A percentile compares a stretch with the other conserved stretches of the same genome.
Evolutionary conservation across 2,888 invertebrate genomes (phyloP).

Genomic region (Galerucella nymphaeae): DNA sequence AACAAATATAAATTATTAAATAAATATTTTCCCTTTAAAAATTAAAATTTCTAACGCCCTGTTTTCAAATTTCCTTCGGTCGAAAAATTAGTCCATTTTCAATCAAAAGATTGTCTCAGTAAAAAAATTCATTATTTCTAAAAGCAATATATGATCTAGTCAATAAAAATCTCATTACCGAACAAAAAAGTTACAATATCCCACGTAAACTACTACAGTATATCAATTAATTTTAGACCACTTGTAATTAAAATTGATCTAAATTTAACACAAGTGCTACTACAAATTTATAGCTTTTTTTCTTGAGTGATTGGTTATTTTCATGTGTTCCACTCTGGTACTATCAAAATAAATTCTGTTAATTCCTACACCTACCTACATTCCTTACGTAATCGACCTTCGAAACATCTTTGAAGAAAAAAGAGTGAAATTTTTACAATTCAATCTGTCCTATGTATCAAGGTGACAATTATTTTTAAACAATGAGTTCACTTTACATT

Average conservation of each 20-base stretch:
- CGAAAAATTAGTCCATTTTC: no score
- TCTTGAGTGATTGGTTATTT: slow-evolving; percentile 1
- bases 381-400: slow-evolving; percentile 1
- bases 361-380: neutral
- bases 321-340: neutral
- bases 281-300: neutral
- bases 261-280: neutral
- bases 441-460: neutral
- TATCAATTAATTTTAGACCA: neutral
- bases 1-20: no score
- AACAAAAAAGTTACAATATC: neutral
- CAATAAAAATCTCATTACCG: neutral
- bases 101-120: no score
- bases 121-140: no score
- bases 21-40: no score
- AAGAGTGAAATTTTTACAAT: no score
- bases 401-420: neutral
- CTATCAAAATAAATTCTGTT: neutral
- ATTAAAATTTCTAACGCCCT: no score
- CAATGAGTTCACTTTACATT: neutral
- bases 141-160: neutral
- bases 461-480: slow-evolving; percentile 12
- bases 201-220: neutral
- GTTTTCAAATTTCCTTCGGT: no score
- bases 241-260: neutral